phyloP scores from a whole-genome alignment of 2,113 vertebrate genomes.

The Oncorhynchus tshawytscha region DNA sequence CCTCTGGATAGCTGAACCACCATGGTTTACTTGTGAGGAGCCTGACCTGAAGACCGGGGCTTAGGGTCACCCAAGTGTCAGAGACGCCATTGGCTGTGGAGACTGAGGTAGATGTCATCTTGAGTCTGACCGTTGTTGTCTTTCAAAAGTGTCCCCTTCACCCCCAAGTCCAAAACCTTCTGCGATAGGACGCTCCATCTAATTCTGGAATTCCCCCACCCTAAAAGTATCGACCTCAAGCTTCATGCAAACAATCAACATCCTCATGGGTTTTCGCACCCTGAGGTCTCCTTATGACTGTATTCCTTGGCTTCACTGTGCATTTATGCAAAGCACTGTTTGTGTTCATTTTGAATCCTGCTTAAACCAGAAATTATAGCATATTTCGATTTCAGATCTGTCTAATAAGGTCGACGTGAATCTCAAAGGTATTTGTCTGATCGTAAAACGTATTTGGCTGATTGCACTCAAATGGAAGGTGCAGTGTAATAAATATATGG shows the following conservation, averaged over 20 bases:
- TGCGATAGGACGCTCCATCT: background rate
- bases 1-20: no score
- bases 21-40: background rate
- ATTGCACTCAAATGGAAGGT: background rate
- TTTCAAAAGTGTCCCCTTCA: background rate
- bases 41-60: conserved; percentile 3
- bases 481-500: background rate
- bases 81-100: background rate
- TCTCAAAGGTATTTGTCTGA: no score
- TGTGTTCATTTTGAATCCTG: no score
- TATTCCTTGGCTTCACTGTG: background rate
- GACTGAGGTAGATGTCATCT: background rate
- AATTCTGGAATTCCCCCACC: background rate
- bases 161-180: background rate
- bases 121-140: background rate
- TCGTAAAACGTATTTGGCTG: no score
- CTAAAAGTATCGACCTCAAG: background rate
- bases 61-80: background rate
- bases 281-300: no score
- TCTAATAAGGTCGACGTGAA: no score
- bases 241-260: no score
- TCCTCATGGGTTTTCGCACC: no score
- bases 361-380: no score
- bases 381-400: no score
- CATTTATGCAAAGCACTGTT: no score